Conservation (phyloP, 2,797 vertebrate species). For the Novumbra hubbsi region DNA sequence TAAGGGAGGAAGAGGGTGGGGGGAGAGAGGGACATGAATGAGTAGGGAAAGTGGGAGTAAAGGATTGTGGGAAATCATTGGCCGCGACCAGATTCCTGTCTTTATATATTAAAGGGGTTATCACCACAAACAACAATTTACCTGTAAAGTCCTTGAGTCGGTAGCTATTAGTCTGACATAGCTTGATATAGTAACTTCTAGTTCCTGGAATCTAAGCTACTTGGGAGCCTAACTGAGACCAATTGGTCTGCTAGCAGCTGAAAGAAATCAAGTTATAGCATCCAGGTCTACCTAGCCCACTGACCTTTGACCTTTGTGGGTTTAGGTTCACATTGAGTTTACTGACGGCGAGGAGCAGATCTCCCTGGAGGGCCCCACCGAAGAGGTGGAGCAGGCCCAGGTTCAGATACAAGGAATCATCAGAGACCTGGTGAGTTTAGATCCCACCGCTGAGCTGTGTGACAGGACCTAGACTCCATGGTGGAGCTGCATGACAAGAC, state of each 20-base stretch:
- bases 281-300: background rate
- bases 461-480: background rate
- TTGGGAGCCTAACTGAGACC: background rate
- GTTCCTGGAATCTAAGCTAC: background rate
- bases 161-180: background rate
- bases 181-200: background rate
- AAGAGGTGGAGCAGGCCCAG: slow-evolving; percentile 80
- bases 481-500: background rate
- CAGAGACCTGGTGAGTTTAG: slow-evolving; percentile 75
- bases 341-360: slow-evolving; percentile 82
- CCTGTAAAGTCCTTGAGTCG: background rate
- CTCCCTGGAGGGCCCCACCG: slow-evolving; percentile 76
- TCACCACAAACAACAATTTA: too few relatives aligned
- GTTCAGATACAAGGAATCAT: slow-evolving; percentile 80
- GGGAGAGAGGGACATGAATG: background rate
- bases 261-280: background rate
- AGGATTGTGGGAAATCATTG: background rate
- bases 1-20: slow-evolving; percentile 25
- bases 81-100: background rate
- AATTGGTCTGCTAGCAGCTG: too few relatives aligned
- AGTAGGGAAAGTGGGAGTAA: background rate
- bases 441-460: background rate
- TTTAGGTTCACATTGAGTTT: slow-evolving; percentile 82
- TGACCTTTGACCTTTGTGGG: background rate
- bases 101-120: background rate